Percentiles rank a stretch among this genome's conserved stretches.
phyloP scores from a whole-genome alignment of 2,888 invertebrate species.

The Hydrotaea diabolus region DNA sequence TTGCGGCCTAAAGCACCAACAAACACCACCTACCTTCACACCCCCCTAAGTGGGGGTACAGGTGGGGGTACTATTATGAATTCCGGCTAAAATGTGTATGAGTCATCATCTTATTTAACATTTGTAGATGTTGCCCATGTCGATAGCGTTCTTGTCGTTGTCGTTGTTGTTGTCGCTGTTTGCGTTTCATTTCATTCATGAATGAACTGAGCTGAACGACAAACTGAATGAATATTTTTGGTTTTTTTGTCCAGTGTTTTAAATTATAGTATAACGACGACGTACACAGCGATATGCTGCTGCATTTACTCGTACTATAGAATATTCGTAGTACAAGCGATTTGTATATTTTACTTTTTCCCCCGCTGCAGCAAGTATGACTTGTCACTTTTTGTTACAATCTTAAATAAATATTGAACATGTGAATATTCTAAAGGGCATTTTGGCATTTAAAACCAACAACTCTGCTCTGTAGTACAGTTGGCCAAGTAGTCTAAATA shows the following conservation, averaged over 20 bases:
- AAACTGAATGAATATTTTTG: not conserved
- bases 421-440: too few species aligned
- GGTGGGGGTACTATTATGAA: conserved; percentile 32
- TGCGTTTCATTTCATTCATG: conserved; percentile 58
- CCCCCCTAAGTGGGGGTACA: not conserved
- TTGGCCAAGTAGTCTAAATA: too few species aligned
- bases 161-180: conserved; percentile 27
- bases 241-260: not conserved
- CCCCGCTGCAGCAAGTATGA: not conserved
- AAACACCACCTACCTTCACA: conserved; percentile 21
- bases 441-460: too few species aligned
- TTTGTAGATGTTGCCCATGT: too few species aligned
- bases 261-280: not conserved
- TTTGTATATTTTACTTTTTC: too few species aligned
- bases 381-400: conserved; percentile 38
- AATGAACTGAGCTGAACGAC: conserved; percentile 36
- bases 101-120: conserved; percentile 51
- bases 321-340: too few species aligned
- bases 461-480: too few species aligned
- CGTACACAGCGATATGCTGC: not conserved
- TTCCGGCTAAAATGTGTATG: conserved; percentile 64
- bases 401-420: too few species aligned
- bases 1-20: conserved; percentile 11
- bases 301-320: too few species aligned
- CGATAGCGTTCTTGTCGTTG: conserved; percentile 23